Conservation (phyloP, 1,140 invertebrate species). For the Homarus americanus region DNA sequence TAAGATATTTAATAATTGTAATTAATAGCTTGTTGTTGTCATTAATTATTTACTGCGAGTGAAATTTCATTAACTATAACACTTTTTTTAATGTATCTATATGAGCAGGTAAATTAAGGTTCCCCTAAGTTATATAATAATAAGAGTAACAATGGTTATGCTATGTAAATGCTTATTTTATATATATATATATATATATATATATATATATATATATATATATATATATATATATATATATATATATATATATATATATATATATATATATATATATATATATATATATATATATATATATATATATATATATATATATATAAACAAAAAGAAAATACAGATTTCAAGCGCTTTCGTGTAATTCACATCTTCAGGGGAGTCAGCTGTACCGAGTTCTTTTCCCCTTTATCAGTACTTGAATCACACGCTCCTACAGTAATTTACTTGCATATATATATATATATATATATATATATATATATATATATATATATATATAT, state of each 20-base stretch:
- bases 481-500: not conserved
- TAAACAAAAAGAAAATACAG: not conserved
- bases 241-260: slow-evolving; percentile 15
- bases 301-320: not conserved
- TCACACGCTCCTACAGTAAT: not conserved
- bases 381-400: no score
- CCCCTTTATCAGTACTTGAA: no score
- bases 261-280: slow-evolving; percentile 16
- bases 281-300: slow-evolving; percentile 31
- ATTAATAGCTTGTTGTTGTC: not conserved
- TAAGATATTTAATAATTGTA: not conserved
- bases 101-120: no score
- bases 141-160: no score
- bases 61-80: not conserved
- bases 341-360: no score
- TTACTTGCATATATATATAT: slow-evolving; percentile 16
- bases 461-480: slow-evolving; percentile 27
- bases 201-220: slow-evolving; percentile 20
- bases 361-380: no score
- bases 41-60: not conserved
- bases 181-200: slow-evolving; percentile 5
- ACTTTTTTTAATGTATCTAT: not conserved
- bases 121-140: no score
- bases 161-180: not conserved
- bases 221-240: slow-evolving; percentile 27